These are phyloP conservation scores for Labeo calbasu DNA, from an alignment of 2,797 vertebrate genomes.

Conservation along the genomic window DNA sequence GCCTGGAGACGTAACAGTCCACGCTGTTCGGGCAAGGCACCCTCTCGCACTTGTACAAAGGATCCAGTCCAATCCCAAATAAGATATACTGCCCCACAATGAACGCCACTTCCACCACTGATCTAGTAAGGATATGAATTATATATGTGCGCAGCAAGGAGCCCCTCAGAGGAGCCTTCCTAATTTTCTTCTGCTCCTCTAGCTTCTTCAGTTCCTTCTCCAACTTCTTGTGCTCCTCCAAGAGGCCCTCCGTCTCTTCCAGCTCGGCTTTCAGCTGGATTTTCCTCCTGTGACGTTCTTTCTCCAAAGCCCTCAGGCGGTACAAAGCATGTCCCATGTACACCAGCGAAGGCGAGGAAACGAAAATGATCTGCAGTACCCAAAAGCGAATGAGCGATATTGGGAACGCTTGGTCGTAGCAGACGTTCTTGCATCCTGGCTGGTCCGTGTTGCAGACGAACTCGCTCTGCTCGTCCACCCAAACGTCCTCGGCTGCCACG, in stretches of 20 bases:
- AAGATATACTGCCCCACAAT: conserved; percentile 91
- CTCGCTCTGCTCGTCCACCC: conserved; percentile 91
- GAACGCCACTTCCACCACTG: conserved; percentile 89
- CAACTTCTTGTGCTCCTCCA: conserved; percentile 82
- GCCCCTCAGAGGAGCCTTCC: conserved; percentile 89
- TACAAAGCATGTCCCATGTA: conserved; percentile 96
- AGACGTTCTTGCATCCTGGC: conserved; percentile 91
- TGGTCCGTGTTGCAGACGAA: conserved; percentile 95
- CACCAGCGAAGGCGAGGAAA: conserved; percentile 90
- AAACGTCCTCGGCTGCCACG: conserved; percentile 91
- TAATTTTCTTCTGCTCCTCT: conserved; percentile 88
- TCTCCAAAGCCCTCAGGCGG: conserved; percentile 86
- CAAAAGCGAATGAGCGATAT: conserved; percentile 94
- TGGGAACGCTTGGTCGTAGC: conserved; percentile 91
- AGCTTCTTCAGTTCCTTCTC: conserved; percentile 86
- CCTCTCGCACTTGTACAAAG: conserved; percentile 88
- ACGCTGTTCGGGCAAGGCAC: conserved; percentile 91
- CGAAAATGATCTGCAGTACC: conserved; percentile 94
- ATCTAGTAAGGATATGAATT: conserved; percentile 92
- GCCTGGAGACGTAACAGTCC: conserved; percentile 94
- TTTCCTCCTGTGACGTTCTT: conserved; percentile 84
- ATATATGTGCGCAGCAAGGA: conserved; percentile 90
- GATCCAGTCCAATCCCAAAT: conserved; percentile 87
- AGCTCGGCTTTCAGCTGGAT: conserved; percentile 83
- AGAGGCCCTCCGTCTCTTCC: conserved; percentile 72